Evolutionary conservation across 2,113 vertebrate genomes (phyloP).

Genomic region (Meriones unguiculatus): DNA sequence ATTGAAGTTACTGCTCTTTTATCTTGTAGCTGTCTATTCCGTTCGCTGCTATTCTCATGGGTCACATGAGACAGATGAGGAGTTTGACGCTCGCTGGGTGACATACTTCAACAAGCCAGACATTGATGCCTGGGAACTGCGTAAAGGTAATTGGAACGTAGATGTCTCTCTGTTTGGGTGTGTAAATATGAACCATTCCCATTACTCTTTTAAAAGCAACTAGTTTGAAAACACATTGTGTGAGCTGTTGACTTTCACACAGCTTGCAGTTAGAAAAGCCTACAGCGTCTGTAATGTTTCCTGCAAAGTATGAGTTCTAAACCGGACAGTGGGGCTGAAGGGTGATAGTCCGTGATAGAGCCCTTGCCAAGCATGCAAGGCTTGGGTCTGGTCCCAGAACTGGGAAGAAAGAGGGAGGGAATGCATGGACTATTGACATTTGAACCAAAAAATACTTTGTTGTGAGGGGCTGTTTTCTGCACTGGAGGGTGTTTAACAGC

Average conservation of each 20-base stretch:
- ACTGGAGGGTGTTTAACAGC: background rate
- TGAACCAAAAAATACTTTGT: conserved; percentile 18
- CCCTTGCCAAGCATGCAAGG: background rate
- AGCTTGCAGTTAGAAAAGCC: background rate
- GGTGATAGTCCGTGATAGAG: background rate
- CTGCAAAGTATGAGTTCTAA: conserved; percentile 8
- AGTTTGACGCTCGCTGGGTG: conserved; percentile 98
- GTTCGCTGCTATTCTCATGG: conserved; percentile 95
- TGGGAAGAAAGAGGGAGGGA: background rate
- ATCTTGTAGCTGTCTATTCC: conserved; percentile 86
- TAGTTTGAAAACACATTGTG: conserved; percentile 48
- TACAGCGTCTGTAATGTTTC: background rate
- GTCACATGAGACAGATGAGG: conserved; percentile 95
- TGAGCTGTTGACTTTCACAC: background rate
- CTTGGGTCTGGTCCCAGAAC: background rate
- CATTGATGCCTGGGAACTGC: conserved; percentile 97
- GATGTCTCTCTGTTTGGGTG: background rate
- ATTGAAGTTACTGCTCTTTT: background rate
- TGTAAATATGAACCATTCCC: background rate
- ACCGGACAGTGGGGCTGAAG: background rate
- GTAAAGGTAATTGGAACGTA: conserved; percentile 91
- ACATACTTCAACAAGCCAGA: conserved; percentile 98
- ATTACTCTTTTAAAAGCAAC: conserved; percentile 2
- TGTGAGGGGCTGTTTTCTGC: background rate
- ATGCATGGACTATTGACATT: background rate